Percentiles rank a stretch among this genome's conserved stretches.
Conservation (phyloP, 2,888 invertebrate genomes). For the Macrosoma leucophasiata region DNA sequence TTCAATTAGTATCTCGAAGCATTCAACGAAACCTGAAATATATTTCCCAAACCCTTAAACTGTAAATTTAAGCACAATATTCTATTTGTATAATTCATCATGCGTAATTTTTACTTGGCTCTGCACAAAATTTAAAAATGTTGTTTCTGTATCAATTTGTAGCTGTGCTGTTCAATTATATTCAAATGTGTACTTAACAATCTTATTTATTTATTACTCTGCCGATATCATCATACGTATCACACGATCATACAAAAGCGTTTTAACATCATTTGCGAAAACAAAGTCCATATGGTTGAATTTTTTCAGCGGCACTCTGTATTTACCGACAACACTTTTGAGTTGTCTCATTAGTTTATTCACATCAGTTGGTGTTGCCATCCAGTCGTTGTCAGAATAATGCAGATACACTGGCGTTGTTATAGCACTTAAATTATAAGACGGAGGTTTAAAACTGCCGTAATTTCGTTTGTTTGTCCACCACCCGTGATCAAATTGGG, state of each 20-base stretch:
- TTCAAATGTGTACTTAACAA: too few species aligned
- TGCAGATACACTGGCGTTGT: constrained; percentile 65
- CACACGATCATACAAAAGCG: constrained; percentile 73
- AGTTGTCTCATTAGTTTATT: constrained; percentile 52
- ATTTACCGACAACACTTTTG: constrained; percentile 58
- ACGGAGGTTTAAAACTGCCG: constrained; percentile 64
- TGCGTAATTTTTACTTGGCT: too few species aligned
- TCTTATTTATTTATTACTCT: too few species aligned
- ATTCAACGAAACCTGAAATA: too few species aligned
- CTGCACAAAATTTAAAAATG: too few species aligned
- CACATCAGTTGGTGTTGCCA: constrained; percentile 64
- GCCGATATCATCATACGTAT: constrained; percentile 67
- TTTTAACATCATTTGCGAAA: constrained; percentile 73
- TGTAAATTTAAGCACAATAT: too few species aligned
- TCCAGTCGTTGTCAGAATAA: constrained; percentile 70
- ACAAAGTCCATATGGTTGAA: constrained; percentile 77
- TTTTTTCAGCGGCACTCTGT: constrained; percentile 54
- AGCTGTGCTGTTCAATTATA: too few species aligned
- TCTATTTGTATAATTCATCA: too few species aligned
- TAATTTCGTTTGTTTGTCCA: constrained; percentile 56
- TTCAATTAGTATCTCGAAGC: too few species aligned
- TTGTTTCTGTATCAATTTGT: too few species aligned
- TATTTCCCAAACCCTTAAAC: too few species aligned
- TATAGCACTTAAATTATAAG: constrained; percentile 62
- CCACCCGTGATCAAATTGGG: constrained; percentile 67